Percentiles rank a stretch among this genome's conserved stretches.
phyloP scores from a whole-genome alignment of 2,797 vertebrate genomes.

The Esox masquinongy region DNA sequence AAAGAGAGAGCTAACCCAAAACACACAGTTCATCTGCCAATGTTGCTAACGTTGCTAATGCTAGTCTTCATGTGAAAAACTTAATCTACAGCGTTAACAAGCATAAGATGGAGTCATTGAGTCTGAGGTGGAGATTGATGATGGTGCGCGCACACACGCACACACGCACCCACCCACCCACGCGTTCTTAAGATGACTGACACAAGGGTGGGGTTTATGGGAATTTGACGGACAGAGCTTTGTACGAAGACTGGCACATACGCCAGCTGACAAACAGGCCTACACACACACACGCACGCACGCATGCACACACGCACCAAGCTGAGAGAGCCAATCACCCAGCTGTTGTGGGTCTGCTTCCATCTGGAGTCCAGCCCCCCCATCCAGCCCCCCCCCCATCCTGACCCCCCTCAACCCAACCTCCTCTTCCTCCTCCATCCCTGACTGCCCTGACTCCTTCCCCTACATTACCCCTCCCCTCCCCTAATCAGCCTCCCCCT shows the following conservation, averaged over 20 bases:
- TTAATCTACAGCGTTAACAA: constrained; percentile 65
- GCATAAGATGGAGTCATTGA: constrained; percentile 54
- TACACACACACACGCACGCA: constrained; percentile 19
- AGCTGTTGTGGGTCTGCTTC: constrained; percentile 92
- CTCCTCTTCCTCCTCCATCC: constrained; percentile 13
- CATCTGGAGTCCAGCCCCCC: constrained; percentile 92
- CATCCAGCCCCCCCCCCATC: constrained; percentile 82
- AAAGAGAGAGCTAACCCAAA: constrained; percentile 47
- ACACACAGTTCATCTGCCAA: constrained; percentile 60
- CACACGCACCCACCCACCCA: constrained; percentile 9
- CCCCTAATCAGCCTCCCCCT: constrained; percentile 48
- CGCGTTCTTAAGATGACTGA: constrained; percentile 47
- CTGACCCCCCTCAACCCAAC: constrained; percentile 71
- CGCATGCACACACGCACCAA: constrained; percentile 32
- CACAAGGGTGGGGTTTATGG: constrained; percentile 71
- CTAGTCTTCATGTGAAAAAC: constrained; percentile 62
- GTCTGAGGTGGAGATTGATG: constrained; percentile 58
- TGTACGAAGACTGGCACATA: constrained; percentile 70
- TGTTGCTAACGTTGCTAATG: constrained; percentile 72
- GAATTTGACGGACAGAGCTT: constrained; percentile 83
- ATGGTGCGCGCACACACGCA: constrained; percentile 47
- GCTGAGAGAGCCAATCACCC: constrained; percentile 81
- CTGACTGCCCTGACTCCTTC: constrained; percentile 77
- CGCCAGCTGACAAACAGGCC: constrained; percentile 85
- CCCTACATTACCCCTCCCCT: neutral